These are phyloP conservation scores for Tetramorium alpestre DNA, from an alignment of 1,140 invertebrate genomes.

Conservation along the genomic window DNA sequence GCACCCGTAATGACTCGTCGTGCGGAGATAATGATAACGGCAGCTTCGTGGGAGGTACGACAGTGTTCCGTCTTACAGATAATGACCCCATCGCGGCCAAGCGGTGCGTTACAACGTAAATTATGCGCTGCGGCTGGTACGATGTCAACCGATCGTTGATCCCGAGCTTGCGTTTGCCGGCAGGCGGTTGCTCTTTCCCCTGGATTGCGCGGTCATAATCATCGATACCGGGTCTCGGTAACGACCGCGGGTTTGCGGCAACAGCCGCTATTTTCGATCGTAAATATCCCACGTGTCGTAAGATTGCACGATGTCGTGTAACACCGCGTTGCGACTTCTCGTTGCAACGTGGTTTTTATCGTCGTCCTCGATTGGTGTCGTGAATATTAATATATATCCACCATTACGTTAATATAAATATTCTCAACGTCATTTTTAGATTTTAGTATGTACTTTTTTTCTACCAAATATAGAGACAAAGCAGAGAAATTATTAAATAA, in stretches of 20 bases:
- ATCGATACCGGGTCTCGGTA: conserved; percentile 38
- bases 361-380: neutral
- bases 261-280: conserved; percentile 60
- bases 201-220: conserved; percentile 37
- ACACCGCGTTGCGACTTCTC: neutral
- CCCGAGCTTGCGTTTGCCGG: conserved; percentile 43
- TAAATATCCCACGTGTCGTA: conserved; percentile 49
- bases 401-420: neutral
- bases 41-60: conserved; percentile 26
- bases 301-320: conserved; percentile 11
- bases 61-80: conserved; percentile 45
- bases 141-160: conserved; percentile 67
- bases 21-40: conserved; percentile 52
- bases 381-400: neutral
- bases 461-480: neutral
- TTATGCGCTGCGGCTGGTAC: conserved; percentile 49
- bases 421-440: neutral
- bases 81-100: conserved; percentile 38
- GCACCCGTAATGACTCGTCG: conserved; percentile 27
- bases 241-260: conserved; percentile 28
- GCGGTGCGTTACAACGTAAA: conserved; percentile 52
- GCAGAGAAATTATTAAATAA: neutral
- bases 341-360: neutral
- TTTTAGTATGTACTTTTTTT: neutral
- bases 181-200: conserved; percentile 7